Evolutionary conservation across 2,888 invertebrate genomes (phyloP), one percentile per base, ranked within the genome.

Genomic region (Merodon equestris): DNA sequence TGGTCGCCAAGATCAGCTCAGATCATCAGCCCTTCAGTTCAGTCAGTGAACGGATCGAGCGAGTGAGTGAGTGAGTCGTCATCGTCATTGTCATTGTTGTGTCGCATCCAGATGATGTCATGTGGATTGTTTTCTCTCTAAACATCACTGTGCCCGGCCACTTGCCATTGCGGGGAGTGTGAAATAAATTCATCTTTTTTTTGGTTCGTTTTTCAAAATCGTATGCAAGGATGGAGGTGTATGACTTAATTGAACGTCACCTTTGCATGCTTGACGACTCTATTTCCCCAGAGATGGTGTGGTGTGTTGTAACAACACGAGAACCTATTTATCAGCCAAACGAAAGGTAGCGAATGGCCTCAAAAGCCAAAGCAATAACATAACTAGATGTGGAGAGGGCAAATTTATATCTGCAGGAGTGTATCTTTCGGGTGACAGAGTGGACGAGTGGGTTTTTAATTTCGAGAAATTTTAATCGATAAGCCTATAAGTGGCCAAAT

Each of bases 41-140:
- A n/a, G n/a, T n/a, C n/a, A n/a, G n/a, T n/a, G n/a, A n/a, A n/a
- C n/a, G 13, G 4, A 4, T 19, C 40, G 13, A n/a, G 19, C 27
- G 12, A 15, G n/a, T 53, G 63, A 50, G 53, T 57, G 50, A 48
- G 42, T 67, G 47, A n/a, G n/a, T 71, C 44, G 60, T 71, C 51
- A 13, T 42, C 42, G 42, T 42, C 42, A 12, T 4, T 13, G 42
- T 42, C 42, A 42, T 13, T 53, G 45, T 57, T 45, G 27, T 27
- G 56, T 36, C 54, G 60, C 73, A 53, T 60, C 57, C 68, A 79
- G 74, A 79, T 74, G 74, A 60, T 74, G 68, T 60, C 64, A 68
- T 73, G 54, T 60, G 60, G 54, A 74, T 60, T 68, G 77, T 73
- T 79, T 73, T 68, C 58, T 68, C 50, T 63, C 48, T 73, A 73